Evolutionary conservation across 2,797 vertebrate genomes (phyloP).

Genomic region (Novumbra hubbsi): DNA sequence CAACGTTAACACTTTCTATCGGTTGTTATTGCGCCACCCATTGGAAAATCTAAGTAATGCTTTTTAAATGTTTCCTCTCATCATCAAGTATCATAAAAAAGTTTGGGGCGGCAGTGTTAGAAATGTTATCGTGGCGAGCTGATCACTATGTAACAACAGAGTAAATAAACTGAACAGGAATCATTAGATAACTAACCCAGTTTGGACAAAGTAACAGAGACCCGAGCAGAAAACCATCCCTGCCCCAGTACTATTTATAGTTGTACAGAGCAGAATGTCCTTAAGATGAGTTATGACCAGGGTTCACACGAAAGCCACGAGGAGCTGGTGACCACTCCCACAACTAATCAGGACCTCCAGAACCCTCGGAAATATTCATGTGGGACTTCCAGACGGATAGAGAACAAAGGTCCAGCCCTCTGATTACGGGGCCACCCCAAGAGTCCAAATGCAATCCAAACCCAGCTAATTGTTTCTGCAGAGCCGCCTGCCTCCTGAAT

Average conservation of each 20-base stretch:
- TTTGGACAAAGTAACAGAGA: neutral
- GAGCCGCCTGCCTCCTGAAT: slow-evolving; percentile 21
- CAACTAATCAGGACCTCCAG: slow-evolving; percentile 29
- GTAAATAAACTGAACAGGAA: too few species aligned
- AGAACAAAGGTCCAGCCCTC: slow-evolving; percentile 33
- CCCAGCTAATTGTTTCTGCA: slow-evolving; percentile 22
- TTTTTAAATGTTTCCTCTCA: too few species aligned
- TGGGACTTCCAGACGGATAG: slow-evolving; percentile 30
- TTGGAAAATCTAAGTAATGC: too few species aligned
- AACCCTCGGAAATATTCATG: slow-evolving; percentile 61
- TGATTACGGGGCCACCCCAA: slow-evolving; percentile 44
- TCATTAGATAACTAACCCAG: too few species aligned
- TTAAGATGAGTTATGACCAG: slow-evolving; percentile 33
- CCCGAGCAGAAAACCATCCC: neutral
- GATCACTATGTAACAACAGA: too few species aligned
- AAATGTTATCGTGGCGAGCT: too few species aligned
- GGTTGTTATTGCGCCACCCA: too few species aligned
- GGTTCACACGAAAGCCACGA: neutral
- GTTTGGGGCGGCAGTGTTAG: too few species aligned
- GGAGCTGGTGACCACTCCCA: slow-evolving; percentile 29
- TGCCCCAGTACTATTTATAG: neutral
- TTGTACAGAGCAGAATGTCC: slow-evolving; percentile 22
- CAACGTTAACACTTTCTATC: too few species aligned
- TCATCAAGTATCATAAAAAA: too few species aligned
- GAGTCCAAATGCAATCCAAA: slow-evolving; percentile 26